Evolutionary conservation across 2,113 vertebrate genomes (phyloP), one percentile per base, ranked within the genome.

Genomic region (Chauna torquata): DNA sequence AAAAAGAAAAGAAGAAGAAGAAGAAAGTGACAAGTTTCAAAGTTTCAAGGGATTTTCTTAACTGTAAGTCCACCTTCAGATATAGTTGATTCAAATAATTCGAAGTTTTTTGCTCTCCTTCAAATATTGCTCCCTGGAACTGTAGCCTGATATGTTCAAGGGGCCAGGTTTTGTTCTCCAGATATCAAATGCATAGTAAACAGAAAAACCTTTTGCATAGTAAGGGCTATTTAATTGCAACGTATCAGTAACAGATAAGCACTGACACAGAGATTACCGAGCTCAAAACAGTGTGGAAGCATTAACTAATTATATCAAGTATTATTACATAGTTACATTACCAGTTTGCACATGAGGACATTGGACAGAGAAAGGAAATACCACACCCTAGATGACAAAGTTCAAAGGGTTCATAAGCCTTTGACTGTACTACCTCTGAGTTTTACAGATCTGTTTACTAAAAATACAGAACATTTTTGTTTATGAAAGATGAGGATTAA

Each of bases 401-500:
- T 89, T 95, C 32, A 0, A 79, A 89, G 70, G 49, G 86, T 94
- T 95, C 81, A 34, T 55, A 59, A 47, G 71, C 17, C 75, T 85
- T 85, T 84, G 84, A 82, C 91, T 5, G 0, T 49, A 55, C 62
- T 80, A 65, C 40, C 44, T 87, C 61, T 78, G 66, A 6, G 3
- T 88, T 94, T 92, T 82, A 91, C 82, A 69, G 94, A 62, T 32
- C 70, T 97, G 92, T 97, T 97, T 96, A 96, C 95, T 77, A 72
- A 83, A 97, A 90, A 91, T 96, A 96, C 11, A 1, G 98, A 87
- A 94, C 90, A 81, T 45, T 96, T 96, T 90, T 98, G 97, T 97
- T 98, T 97, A 95, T 82, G 70, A 95, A 81, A 62, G 92, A 50
- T 86, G 75, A 80, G 40, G 95, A 95, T 98, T 98, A 98, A 98